Percentiles rank a stretch among this genome's conserved stretches.
These are phyloP conservation scores for Chinchilla lanigera DNA, from an alignment of 2,113 vertebrate species.

Conservation along the genomic window DNA sequence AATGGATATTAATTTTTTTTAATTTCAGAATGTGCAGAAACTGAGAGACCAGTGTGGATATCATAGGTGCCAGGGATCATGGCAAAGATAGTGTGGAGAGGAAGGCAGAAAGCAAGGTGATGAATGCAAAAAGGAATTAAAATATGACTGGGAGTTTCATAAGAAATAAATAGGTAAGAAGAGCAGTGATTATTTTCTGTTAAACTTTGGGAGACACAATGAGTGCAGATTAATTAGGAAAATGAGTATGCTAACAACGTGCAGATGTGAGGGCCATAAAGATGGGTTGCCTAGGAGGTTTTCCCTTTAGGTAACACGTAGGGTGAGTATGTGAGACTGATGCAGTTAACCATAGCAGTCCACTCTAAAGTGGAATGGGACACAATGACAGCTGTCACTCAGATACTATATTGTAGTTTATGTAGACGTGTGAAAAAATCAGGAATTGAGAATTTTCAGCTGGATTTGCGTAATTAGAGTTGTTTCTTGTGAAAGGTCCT, in stretches of 20 bases:
- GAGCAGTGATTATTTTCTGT: background rate
- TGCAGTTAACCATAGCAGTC: background rate
- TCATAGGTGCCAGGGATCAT: background rate
- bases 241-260: background rate
- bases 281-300: background rate
- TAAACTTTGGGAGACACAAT: background rate
- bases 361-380: background rate
- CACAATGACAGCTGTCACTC: background rate
- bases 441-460: background rate
- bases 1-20: background rate
- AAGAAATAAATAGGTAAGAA: too few relatives aligned
- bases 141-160: background rate
- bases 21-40: background rate
- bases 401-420: background rate
- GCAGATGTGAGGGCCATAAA: background rate
- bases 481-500: background rate
- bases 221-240: background rate
- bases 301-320: background rate
- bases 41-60: background rate
- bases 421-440: background rate
- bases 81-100: too few relatives aligned
- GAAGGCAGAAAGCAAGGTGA: background rate
- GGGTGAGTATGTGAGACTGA: background rate
- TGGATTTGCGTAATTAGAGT: background rate
- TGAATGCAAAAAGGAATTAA: background rate